A percentile compares a stretch with the other conserved stretches of the same genome.
phyloP scores from a whole-genome alignment of 1,140 invertebrate genomes.

The Delia radicum region DNA sequence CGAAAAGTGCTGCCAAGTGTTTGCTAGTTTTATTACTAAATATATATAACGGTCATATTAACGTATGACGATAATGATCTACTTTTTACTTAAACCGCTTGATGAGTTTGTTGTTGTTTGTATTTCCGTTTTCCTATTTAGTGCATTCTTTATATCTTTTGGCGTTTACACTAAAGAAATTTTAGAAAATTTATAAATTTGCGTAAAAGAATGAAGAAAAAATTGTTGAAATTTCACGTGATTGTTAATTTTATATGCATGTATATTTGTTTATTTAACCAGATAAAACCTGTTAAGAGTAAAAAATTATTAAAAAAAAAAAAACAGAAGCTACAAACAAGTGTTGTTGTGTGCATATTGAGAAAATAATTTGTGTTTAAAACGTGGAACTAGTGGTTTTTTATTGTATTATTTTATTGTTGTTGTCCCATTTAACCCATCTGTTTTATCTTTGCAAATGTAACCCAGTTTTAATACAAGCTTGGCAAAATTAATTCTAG shows the following conservation, averaged over 20 bases:
- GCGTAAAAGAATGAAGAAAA: background rate
- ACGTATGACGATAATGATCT: background rate
- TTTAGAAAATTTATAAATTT: background rate
- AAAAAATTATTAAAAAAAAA: background rate
- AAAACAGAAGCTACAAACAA: background rate
- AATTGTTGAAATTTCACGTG: background rate
- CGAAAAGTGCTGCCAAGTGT: background rate
- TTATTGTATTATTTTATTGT: too few species aligned
- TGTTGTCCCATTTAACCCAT: too few species aligned
- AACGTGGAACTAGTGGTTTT: background rate
- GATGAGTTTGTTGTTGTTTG: background rate
- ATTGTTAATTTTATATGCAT: background rate
- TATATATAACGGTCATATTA: background rate
- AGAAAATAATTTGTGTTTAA: background rate
- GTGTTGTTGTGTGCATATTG: background rate
- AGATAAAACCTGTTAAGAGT: conserved; percentile 1
- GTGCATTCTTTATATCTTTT: too few species aligned
- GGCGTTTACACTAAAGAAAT: background rate
- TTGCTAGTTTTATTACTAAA: background rate
- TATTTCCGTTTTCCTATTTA: background rate
- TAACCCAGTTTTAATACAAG: too few species aligned
- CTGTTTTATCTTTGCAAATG: too few species aligned
- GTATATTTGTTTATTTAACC: background rate
- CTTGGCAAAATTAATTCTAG: too few species aligned
- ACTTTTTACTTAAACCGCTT: background rate